These are phyloP conservation scores for Paraescarpia echinospica DNA, from an alignment of 1,140 invertebrate species.

Conservation along the genomic window DNA sequence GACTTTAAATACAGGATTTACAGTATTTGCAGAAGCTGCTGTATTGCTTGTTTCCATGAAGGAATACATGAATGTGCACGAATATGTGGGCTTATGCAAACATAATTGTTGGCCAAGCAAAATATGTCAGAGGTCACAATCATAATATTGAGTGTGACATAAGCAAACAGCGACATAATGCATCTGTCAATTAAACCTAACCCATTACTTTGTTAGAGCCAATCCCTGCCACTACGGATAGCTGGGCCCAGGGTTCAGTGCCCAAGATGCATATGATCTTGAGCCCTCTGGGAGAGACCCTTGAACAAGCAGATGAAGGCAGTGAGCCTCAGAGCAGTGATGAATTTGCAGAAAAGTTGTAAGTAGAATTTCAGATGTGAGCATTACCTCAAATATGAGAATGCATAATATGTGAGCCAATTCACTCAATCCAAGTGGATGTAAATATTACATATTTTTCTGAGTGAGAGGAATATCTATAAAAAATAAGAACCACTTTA, in stretches of 20 bases:
- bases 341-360: slow-evolving; percentile 20
- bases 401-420: too few relatives aligned
- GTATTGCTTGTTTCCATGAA: slow-evolving; percentile 2
- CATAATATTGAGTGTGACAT: too few relatives aligned
- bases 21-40: too few relatives aligned
- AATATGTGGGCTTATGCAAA: too few relatives aligned
- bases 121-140: too few relatives aligned
- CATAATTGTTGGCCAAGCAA: too few relatives aligned
- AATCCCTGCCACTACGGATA: slow-evolving; percentile 52
- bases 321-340: slow-evolving; percentile 9
- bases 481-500: too few relatives aligned
- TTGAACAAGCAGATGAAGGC: slow-evolving; percentile 5
- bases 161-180: too few relatives aligned
- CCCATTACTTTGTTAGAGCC: slow-evolving; percentile 42
- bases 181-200: background rate
- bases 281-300: slow-evolving; percentile 12
- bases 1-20: background rate
- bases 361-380: background rate
- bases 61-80: too few relatives aligned
- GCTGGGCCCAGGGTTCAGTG: slow-evolving; percentile 57
- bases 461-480: too few relatives aligned
- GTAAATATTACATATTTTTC: too few relatives aligned
- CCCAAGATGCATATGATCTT: slow-evolving; percentile 32
- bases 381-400: background rate
- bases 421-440: too few relatives aligned